Evolutionary conservation across 2,113 vertebrate genomes (phyloP).

Genomic region (Zeus faber): DNA sequence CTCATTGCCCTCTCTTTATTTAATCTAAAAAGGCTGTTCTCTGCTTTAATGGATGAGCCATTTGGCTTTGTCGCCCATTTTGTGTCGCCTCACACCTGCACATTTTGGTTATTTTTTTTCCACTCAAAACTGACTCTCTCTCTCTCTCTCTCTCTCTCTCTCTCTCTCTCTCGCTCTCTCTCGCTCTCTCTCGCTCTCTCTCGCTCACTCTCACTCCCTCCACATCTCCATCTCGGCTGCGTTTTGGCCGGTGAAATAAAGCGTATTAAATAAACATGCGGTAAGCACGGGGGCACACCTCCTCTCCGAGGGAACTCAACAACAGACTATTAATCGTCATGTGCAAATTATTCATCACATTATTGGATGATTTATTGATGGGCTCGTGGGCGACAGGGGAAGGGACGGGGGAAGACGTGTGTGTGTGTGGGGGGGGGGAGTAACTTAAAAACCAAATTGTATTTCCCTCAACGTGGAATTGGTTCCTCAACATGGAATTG

Average conservation of each 20-base stretch:
- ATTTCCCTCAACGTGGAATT: too few species aligned
- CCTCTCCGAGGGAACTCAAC: neutral
- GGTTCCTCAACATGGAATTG: too few species aligned
- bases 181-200: slow-evolving; percentile 1
- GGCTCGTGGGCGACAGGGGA: too few species aligned
- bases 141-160: neutral
- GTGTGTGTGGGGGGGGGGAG: too few species aligned
- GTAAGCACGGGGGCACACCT: neutral
- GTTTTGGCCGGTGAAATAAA: neutral
- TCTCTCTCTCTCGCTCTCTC: slow-evolving; percentile 1
- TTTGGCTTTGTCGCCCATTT: too few species aligned
- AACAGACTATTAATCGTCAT: slow-evolving; percentile 6
- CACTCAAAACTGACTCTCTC: too few species aligned
- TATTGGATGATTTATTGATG: slow-evolving; percentile 53
- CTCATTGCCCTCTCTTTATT: neutral
- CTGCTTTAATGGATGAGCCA: neutral
- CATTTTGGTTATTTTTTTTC: too few species aligned
- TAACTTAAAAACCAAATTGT: too few species aligned
- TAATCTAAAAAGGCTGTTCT: neutral
- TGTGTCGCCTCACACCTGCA: neutral
- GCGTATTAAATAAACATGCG: slow-evolving; percentile 36
- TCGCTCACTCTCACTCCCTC: neutral
- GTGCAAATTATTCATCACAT: slow-evolving; percentile 53
- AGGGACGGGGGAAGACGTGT: too few species aligned
- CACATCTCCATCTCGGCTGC: neutral